A percentile compares a stretch with the other conserved stretches of the same genome.
Evolutionary conservation across 2,888 invertebrate species (phyloP).

Genomic region (Onthophagus sagittarius): DNA sequence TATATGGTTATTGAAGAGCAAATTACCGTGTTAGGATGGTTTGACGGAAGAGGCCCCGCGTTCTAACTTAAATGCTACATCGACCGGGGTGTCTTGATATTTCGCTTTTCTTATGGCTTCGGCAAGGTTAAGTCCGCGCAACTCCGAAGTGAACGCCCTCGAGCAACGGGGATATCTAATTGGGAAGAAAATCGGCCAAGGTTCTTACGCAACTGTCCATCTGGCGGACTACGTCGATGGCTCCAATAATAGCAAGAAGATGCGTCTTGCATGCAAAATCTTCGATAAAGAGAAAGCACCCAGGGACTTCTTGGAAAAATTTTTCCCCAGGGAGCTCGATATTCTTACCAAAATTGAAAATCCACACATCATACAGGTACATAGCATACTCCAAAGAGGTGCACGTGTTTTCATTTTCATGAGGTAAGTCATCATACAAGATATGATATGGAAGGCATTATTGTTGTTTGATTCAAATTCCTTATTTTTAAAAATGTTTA

Average conservation of each 20-base stretch:
- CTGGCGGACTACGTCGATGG: slow-evolving; percentile 77
- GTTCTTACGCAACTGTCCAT: slow-evolving; percentile 87
- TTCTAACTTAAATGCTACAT: slow-evolving; percentile 26
- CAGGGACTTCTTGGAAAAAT: slow-evolving; percentile 84
- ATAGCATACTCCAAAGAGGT: slow-evolving; percentile 79
- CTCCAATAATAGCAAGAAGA: slow-evolving; percentile 64
- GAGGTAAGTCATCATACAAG: slow-evolving; percentile 51
- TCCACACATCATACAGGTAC: slow-evolving; percentile 85
- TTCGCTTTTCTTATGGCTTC: slow-evolving; percentile 53
- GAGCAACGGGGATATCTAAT: slow-evolving; percentile 80
- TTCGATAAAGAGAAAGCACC: slow-evolving; percentile 88
- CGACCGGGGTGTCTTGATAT: slow-evolving; percentile 22
- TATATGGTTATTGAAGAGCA: slow-evolving; percentile 20
- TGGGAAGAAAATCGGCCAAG: slow-evolving; percentile 85
- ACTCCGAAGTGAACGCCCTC: slow-evolving; percentile 80
- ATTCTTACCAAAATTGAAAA: slow-evolving; percentile 86
- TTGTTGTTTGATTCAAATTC: not conserved
- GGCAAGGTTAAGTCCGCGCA: slow-evolving; percentile 69
- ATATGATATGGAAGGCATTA: not conserved
- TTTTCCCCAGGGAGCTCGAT: slow-evolving; percentile 89
- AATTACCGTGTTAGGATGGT: slow-evolving; percentile 26
- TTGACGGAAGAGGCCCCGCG: slow-evolving; percentile 22
- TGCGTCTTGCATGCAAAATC: slow-evolving; percentile 84
- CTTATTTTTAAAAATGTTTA: too few relatives aligned
- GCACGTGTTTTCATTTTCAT: slow-evolving; percentile 86